phyloP scores from a whole-genome alignment of 2,113 vertebrate species.

The Ramphastos sulfuratus region DNA sequence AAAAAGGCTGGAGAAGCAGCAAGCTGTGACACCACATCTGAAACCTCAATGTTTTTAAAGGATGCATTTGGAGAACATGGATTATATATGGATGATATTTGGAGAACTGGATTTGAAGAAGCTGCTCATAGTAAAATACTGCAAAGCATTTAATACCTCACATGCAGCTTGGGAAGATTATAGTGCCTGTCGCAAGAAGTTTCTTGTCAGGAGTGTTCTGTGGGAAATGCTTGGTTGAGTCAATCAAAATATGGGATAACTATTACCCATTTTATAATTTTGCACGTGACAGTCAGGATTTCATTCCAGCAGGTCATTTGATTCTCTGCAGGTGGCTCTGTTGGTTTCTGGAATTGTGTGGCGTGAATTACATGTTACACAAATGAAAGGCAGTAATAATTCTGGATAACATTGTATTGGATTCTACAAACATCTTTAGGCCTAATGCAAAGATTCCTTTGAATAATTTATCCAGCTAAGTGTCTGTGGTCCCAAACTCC shows the following conservation, averaged over 20 bases:
- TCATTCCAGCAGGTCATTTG: constrained; percentile 65
- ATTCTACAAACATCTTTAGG: constrained; percentile 77
- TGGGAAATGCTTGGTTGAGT: constrained; percentile 60
- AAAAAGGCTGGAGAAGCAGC: neutral
- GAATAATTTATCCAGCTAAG: constrained; percentile 85
- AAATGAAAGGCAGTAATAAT: constrained; percentile 74
- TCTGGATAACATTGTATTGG: constrained; percentile 69
- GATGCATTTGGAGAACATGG: neutral
- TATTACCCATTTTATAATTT: constrained; percentile 60
- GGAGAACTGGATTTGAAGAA: neutral
- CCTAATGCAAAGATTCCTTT: constrained; percentile 78
- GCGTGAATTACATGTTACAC: constrained; percentile 63
- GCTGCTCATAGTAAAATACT: neutral
- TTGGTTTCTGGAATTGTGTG: constrained; percentile 56
- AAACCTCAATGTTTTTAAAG: neutral
- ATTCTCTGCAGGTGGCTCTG: constrained; percentile 74
- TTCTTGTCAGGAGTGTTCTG: neutral
- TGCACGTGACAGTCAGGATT: constrained; percentile 50
- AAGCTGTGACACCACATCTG: neutral
- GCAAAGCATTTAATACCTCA: constrained; percentile 20
- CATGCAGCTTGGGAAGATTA: neutral
- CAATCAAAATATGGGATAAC: constrained; percentile 38
- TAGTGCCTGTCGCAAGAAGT: constrained; percentile 8
- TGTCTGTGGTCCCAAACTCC: constrained; percentile 84
- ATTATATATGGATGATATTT: too few relatives aligned